These are phyloP conservation scores for Herminia tarsipennalis DNA, from an alignment of 2,888 invertebrate genomes.

Conservation along the genomic window DNA sequence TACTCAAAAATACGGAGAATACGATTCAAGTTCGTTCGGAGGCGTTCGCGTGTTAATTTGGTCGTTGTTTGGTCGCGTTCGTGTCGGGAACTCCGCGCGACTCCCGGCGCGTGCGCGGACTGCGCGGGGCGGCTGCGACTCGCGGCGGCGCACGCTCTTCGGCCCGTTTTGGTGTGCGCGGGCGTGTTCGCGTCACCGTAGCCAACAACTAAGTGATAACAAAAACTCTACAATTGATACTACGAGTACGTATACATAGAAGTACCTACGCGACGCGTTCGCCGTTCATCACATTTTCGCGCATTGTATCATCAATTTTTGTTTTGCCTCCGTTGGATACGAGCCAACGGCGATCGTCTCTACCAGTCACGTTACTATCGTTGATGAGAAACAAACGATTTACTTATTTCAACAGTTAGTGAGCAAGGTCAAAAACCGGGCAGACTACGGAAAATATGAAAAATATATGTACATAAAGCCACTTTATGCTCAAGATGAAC, in stretches of 20 bases:
- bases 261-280: conserved; percentile 47
- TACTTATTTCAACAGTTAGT: conserved; percentile 26
- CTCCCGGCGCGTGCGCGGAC: conserved; percentile 67
- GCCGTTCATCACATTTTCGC: conserved; percentile 53
- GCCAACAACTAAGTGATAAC: conserved; percentile 79
- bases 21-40: conserved; percentile 73
- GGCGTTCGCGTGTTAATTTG: conserved; percentile 65
- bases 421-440: conserved; percentile 59
- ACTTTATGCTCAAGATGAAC: conserved; percentile 12
- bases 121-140: conserved; percentile 48
- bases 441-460: not conserved
- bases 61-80: conserved; percentile 62
- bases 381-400: conserved; percentile 60
- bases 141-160: conserved; percentile 40
- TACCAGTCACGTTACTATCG: conserved; percentile 54
- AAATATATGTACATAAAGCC: conserved; percentile 5
- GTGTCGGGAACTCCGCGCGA: conserved; percentile 66
- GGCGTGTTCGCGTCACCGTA: conserved; percentile 69
- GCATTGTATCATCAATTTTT: conserved; percentile 60
- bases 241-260: conserved; percentile 52
- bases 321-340: conserved; percentile 63
- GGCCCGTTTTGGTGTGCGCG: conserved; percentile 65
- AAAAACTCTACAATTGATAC: conserved; percentile 72
- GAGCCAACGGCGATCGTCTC: conserved; percentile 61
- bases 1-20: conserved; percentile 52